Conservation (phyloP, 1,140 invertebrate genomes). For the Drosophila leontia region DNA sequence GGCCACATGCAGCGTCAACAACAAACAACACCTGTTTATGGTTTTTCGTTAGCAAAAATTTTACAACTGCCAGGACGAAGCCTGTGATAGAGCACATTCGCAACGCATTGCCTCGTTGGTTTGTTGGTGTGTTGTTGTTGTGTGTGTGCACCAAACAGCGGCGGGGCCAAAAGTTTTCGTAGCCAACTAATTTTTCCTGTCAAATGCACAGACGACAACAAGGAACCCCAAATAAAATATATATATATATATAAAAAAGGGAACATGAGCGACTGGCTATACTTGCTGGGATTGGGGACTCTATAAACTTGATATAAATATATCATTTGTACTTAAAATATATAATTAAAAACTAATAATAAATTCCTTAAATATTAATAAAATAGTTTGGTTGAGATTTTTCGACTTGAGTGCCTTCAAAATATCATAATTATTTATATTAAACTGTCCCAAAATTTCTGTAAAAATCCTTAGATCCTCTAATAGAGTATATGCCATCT, state of each 20-base stretch:
- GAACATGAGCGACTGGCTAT: slow-evolving; percentile 10
- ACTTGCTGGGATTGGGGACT: background rate
- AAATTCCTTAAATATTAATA: no score
- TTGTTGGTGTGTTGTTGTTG: slow-evolving; percentile 22
- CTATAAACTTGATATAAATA: no score
- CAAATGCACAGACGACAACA: slow-evolving; percentile 81
- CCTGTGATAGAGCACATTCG: slow-evolving; percentile 45
- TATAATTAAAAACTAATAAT: no score
- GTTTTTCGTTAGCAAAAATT: slow-evolving; percentile 76
- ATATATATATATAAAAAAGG: slow-evolving; percentile 2
- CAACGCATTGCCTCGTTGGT: slow-evolving; percentile 12
- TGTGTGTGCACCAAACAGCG: slow-evolving; percentile 43
- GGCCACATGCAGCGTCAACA: slow-evolving; percentile 74
- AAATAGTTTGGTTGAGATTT: no score
- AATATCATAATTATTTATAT: no score
- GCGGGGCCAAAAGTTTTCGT: slow-evolving; percentile 78
- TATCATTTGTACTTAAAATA: no score
- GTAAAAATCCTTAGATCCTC: background rate
- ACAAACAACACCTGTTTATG: slow-evolving; percentile 79
- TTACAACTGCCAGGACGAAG: slow-evolving; percentile 70
- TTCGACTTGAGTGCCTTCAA: background rate
- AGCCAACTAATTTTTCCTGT: slow-evolving; percentile 83
- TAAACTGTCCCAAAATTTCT: background rate
- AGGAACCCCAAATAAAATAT: slow-evolving; percentile 37
- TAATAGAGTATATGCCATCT: slow-evolving; percentile 6